Conservation (phyloP, 2,888 invertebrate species). For the Diaprepes abbreviatus region DNA sequence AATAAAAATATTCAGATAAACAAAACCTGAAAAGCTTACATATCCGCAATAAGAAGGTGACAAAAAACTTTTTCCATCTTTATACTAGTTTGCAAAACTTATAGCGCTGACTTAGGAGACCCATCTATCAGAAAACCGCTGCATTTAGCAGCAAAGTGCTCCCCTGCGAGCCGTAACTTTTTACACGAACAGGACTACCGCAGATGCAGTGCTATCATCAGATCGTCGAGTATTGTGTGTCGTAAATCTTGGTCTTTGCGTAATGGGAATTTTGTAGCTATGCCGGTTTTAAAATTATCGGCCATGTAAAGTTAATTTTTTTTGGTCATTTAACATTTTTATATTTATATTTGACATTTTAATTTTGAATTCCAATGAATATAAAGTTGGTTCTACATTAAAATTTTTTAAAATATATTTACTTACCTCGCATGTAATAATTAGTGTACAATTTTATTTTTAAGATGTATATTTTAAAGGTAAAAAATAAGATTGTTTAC, state of each 20-base stretch:
- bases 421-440: too few species aligned
- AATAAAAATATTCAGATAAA: too few species aligned
- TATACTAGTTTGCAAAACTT: slow-evolving; percentile 16
- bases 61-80: slow-evolving; percentile 22
- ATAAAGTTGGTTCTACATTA: too few species aligned
- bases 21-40: too few species aligned
- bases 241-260: slow-evolving; percentile 19
- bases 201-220: slow-evolving; percentile 40
- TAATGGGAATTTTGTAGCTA: not conserved
- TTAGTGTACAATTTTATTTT: too few species aligned
- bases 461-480: too few species aligned
- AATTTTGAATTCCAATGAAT: too few species aligned
- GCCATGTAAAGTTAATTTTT: too few species aligned
- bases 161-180: slow-evolving; percentile 39
- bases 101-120: slow-evolving; percentile 21
- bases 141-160: slow-evolving; percentile 40
- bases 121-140: slow-evolving; percentile 39
- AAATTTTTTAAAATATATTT: too few species aligned
- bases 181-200: slow-evolving; percentile 31
- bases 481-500: too few species aligned
- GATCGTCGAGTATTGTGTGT: slow-evolving; percentile 10
- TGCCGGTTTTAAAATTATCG: not conserved
- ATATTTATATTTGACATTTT: too few species aligned
- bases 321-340: too few species aligned
- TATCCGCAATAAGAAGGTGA: not conserved